Percentiles rank a stretch among this genome's conserved stretches.
Evolutionary conservation across 2,797 vertebrate genomes (phyloP).

Genomic region (Lepilemur septentrionalis): DNA sequence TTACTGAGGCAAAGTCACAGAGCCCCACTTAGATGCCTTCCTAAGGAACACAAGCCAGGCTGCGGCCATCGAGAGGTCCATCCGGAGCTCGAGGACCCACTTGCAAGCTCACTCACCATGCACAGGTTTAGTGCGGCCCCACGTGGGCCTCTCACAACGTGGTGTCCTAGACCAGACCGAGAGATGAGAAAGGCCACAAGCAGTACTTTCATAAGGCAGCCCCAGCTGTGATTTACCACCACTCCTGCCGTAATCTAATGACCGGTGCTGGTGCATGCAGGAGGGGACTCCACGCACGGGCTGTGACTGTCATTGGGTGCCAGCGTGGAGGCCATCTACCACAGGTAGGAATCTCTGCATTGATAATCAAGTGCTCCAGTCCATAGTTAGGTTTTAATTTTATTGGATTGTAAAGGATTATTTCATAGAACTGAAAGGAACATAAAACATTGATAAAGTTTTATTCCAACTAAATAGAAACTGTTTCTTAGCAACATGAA

Average conservation of each 20-base stretch:
- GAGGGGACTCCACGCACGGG: background rate
- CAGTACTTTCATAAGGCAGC: background rate
- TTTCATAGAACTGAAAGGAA: conserved; percentile 48
- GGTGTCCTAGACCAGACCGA: background rate
- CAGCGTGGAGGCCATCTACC: background rate
- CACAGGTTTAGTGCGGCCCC: background rate
- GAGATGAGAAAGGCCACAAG: background rate
- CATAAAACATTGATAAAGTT: conserved; percentile 70
- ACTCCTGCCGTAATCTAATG: background rate
- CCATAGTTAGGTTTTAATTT: conserved; percentile 37
- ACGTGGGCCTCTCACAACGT: background rate
- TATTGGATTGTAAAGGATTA: conserved; percentile 39
- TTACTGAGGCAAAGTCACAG: background rate
- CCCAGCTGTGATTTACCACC: background rate
- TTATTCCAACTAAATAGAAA: conserved; percentile 72
- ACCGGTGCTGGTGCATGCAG: background rate
- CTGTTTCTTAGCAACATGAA: conserved; percentile 74
- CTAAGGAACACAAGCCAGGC: background rate
- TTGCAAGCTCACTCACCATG: background rate
- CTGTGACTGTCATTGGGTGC: background rate
- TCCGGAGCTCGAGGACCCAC: background rate
- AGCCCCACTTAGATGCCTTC: background rate
- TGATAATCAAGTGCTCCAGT: background rate
- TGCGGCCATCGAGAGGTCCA: background rate
- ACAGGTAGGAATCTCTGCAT: background rate